Conservation (phyloP, 1,140 invertebrate genomes). For the Drosophila ohnishii region DNA sequence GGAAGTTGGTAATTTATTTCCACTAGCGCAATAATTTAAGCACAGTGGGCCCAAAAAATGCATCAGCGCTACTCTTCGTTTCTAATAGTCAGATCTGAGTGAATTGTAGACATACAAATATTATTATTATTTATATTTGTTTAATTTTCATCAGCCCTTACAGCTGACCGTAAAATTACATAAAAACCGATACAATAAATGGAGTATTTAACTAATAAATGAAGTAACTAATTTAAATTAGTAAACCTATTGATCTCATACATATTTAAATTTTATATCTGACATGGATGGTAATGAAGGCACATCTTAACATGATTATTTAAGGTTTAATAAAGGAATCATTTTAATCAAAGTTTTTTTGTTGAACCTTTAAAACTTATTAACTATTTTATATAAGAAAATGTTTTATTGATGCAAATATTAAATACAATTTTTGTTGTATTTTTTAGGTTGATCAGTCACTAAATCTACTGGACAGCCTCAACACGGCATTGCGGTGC, state of each 20-base stretch:
- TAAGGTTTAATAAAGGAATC: not conserved
- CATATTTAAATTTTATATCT: too few species aligned
- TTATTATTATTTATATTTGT: too few species aligned
- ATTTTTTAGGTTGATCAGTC: constrained; percentile 75
- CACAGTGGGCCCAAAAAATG: constrained; percentile 31
- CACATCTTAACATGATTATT: too few species aligned
- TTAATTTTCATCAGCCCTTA: too few species aligned
- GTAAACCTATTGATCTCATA: too few species aligned
- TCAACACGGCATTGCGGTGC: constrained; percentile 73
- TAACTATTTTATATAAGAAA: not conserved
- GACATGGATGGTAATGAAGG: too few species aligned
- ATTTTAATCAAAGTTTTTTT: not conserved
- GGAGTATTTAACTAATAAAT: not conserved
- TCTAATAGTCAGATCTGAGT: not conserved
- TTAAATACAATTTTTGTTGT: not conserved
- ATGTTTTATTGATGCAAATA: not conserved
- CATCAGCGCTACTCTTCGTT: not conserved
- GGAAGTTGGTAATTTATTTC: constrained; percentile 71
- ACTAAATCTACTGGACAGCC: constrained; percentile 72
- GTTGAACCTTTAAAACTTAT: not conserved
- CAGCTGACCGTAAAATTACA: too few species aligned
- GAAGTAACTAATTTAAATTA: not conserved
- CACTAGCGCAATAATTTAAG: constrained; percentile 50
- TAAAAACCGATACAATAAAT: too few species aligned
- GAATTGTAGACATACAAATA: too few species aligned